A percentile compares a stretch with the other conserved stretches of the same genome.
Evolutionary conservation across 2,113 vertebrate species (phyloP).

Genomic region (Mustelus asterias): DNA sequence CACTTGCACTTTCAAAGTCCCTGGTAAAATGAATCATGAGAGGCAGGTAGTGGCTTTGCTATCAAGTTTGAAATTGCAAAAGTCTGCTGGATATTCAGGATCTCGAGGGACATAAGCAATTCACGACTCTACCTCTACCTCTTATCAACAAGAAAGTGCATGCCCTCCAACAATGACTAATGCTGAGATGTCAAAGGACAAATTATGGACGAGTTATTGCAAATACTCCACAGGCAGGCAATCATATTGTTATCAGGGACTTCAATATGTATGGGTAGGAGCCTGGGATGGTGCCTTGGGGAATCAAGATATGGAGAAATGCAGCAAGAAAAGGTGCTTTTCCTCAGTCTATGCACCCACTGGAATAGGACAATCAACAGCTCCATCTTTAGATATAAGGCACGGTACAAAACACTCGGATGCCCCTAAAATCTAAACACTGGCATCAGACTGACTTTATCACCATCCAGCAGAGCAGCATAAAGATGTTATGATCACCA

Average conservation of each 20-base stretch:
- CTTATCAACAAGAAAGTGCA: neutral
- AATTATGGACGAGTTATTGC: neutral
- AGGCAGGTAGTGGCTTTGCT: neutral
- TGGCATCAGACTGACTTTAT: too few species aligned
- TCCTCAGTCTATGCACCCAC: neutral
- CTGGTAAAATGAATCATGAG: neutral
- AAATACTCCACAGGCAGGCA: neutral
- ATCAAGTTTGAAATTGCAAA: neutral
- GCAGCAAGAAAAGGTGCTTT: neutral
- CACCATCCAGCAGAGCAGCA: neutral
- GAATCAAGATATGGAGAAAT: neutral
- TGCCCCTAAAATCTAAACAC: too few species aligned
- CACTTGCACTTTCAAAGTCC: neutral
- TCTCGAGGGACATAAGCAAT: too few species aligned
- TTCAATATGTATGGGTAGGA: neutral
- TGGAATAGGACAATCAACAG: neutral
- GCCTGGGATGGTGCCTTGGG: neutral
- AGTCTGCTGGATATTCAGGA: too few species aligned
- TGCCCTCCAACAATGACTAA: neutral
- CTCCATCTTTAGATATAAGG: neutral
- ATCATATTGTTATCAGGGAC: too few species aligned
- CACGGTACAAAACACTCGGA: neutral
- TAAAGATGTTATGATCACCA: neutral
- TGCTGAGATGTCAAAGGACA: too few species aligned
- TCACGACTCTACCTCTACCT: neutral